A percentile compares a stretch with the other conserved stretches of the same genome.
These are phyloP conservation scores for Lasioglossum calceatum DNA, from an alignment of 2,888 invertebrate species.

Conservation along the genomic window DNA sequence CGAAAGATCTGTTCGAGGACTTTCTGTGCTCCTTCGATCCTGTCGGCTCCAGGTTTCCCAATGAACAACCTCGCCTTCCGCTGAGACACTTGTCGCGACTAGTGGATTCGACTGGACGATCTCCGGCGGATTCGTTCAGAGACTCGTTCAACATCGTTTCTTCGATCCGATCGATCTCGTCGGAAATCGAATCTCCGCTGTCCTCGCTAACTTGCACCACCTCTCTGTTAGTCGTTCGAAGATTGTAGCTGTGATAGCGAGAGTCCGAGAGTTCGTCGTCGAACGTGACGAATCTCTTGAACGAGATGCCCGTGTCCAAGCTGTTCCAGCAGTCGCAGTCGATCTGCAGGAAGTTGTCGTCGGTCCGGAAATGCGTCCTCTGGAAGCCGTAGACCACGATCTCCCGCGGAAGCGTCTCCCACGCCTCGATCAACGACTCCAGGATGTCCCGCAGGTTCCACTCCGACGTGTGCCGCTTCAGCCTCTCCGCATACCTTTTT, in stretches of 20 bases:
- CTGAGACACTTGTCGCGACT: not conserved
- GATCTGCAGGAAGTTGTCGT: conserved; percentile 70
- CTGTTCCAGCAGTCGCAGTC: conserved; percentile 71
- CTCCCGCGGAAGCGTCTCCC: conserved; percentile 73
- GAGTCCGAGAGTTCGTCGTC: conserved; percentile 73
- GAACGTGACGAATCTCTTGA: conserved; percentile 76
- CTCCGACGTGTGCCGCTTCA: conserved; percentile 1
- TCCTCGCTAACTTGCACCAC: not conserved
- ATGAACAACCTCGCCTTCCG: not conserved
- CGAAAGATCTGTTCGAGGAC: not conserved
- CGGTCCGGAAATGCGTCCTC: conserved; percentile 75
- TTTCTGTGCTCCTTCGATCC: not conserved
- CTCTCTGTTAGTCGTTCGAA: not conserved
- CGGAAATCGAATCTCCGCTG: not conserved
- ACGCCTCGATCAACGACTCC: conserved; percentile 69
- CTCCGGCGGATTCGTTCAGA: not conserved
- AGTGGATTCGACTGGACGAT: too few species aligned
- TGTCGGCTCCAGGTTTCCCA: not conserved
- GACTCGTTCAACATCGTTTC: not conserved
- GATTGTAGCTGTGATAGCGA: conserved; percentile 20
- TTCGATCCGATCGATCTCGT: not conserved
- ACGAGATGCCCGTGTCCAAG: conserved; percentile 67
- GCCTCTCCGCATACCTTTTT: conserved; percentile 58
- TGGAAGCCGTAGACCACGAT: conserved; percentile 76
- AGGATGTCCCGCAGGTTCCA: conserved; percentile 72